Conservation (phyloP, 2,888 invertebrate genomes). For the Drosophila falleni region DNA sequence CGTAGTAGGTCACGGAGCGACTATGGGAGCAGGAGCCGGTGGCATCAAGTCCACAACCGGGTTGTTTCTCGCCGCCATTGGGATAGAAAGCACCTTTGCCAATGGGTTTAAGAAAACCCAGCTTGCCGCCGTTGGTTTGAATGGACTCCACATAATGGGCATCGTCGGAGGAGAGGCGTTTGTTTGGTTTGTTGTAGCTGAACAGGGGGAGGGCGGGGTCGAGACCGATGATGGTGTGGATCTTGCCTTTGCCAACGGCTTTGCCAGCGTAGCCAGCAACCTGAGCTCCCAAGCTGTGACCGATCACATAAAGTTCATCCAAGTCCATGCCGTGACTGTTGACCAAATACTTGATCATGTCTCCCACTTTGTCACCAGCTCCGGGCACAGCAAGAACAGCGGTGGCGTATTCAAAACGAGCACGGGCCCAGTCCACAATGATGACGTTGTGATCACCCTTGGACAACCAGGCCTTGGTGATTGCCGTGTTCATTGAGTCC, state of each 20-base stretch:
- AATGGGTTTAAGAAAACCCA: conserved; percentile 79
- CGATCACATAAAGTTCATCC: conserved; percentile 86
- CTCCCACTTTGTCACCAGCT: conserved; percentile 70
- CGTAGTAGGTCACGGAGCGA: conserved; percentile 84
- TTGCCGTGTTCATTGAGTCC: conserved; percentile 55
- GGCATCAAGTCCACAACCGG: conserved; percentile 85
- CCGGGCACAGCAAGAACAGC: conserved; percentile 85
- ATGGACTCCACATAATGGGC: conserved; percentile 80
- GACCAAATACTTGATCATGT: conserved; percentile 84
- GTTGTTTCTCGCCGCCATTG: conserved; percentile 86
- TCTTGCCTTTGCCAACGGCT: conserved; percentile 86
- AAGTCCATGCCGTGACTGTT: conserved; percentile 85
- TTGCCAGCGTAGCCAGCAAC: conserved; percentile 88
- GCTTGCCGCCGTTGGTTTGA: conserved; percentile 76
- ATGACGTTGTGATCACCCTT: conserved; percentile 87
- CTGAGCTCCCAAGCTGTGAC: conserved; percentile 88
- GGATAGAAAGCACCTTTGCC: conserved; percentile 86
- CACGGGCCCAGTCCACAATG: conserved; percentile 87
- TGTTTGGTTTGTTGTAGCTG: conserved; percentile 52
- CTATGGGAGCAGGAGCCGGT: conserved; percentile 84
- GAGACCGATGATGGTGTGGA: conserved; percentile 87
- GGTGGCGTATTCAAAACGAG: conserved; percentile 86
- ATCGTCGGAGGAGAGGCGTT: conserved; percentile 69
- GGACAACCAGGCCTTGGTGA: conserved; percentile 86
- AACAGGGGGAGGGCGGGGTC: conserved; percentile 80